Evolutionary conservation across 2,113 vertebrate genomes (phyloP).

Genomic region (Nothobranchius furzeri): DNA sequence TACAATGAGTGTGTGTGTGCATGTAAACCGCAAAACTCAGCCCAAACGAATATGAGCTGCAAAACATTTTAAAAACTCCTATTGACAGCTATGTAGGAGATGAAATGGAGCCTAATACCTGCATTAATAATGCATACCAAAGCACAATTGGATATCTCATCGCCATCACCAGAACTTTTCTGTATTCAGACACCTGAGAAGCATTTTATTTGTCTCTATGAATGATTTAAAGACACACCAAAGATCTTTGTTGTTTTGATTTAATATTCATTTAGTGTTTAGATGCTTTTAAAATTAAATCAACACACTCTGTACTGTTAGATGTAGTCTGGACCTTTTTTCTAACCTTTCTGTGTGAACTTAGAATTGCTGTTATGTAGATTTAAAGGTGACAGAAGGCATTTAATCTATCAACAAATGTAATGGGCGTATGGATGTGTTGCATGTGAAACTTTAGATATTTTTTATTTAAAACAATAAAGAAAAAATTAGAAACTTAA

Average conservation of each 20-base stretch:
- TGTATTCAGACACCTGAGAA: slow-evolving; percentile 59
- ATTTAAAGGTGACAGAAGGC: neutral
- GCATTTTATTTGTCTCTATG: slow-evolving; percentile 32
- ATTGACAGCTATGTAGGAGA: slow-evolving; percentile 49
- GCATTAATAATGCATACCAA: slow-evolving; percentile 69
- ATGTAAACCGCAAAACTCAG: slow-evolving; percentile 28
- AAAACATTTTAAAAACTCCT: slow-evolving; percentile 52
- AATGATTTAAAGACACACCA: slow-evolving; percentile 50
- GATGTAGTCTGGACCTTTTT: neutral
- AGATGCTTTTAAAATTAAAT: slow-evolving; percentile 5
- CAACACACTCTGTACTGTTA: neutral
- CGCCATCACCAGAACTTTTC: slow-evolving; percentile 57
- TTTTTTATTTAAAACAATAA: no score
- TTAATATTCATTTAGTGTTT: slow-evolving; percentile 11
- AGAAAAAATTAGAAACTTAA: no score
- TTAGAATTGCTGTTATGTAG: no score
- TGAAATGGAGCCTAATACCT: slow-evolving; percentile 57
- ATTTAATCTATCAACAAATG: neutral
- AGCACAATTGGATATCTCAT: slow-evolving; percentile 69
- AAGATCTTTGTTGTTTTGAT: slow-evolving; percentile 24
- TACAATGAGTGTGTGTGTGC: neutral
- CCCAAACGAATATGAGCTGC: slow-evolving; percentile 47
- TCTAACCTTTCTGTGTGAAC: no score
- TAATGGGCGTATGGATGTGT: no score
- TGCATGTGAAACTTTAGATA: no score